Evolutionary conservation across 2,113 vertebrate genomes (phyloP).

Genomic region (Glareola pratincola): DNA sequence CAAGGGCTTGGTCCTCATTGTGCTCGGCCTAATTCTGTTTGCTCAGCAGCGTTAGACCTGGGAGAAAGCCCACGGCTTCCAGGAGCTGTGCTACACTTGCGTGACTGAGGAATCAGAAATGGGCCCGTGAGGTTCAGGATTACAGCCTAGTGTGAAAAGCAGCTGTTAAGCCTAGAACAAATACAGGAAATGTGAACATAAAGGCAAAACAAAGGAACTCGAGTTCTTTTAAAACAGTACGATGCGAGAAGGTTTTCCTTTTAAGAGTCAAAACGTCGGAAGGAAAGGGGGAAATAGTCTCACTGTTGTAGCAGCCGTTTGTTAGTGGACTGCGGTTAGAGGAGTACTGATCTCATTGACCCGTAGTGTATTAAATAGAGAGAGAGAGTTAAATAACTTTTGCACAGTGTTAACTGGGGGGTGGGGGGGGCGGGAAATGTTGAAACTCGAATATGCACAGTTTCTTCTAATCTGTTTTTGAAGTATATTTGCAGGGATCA

Average conservation of each 20-base stretch:
- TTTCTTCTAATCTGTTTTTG: constrained; percentile 64
- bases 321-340: neutral
- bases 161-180: constrained; percentile 53
- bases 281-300: neutral
- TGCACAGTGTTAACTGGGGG: constrained; percentile 62
- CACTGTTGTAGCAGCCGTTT: neutral
- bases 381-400: constrained; percentile 38
- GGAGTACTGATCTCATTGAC: neutral
- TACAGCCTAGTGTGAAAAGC: neutral
- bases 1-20: neutral
- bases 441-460: constrained; percentile 45
- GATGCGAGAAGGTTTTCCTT: neutral
- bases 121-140: neutral
- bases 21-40: neutral
- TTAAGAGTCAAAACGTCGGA: neutral
- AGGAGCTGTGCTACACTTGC: neutral
- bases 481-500: constrained; percentile 63
- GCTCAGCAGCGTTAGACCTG: neutral
- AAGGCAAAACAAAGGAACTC: constrained; percentile 23
- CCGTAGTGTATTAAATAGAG: constrained; percentile 20
- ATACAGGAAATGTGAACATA: constrained; percentile 29
- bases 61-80: neutral
- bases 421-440: neutral
- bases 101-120: neutral
- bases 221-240: neutral